Conservation (phyloP, 2,888 invertebrate species). For the Belgica antarctica region DNA sequence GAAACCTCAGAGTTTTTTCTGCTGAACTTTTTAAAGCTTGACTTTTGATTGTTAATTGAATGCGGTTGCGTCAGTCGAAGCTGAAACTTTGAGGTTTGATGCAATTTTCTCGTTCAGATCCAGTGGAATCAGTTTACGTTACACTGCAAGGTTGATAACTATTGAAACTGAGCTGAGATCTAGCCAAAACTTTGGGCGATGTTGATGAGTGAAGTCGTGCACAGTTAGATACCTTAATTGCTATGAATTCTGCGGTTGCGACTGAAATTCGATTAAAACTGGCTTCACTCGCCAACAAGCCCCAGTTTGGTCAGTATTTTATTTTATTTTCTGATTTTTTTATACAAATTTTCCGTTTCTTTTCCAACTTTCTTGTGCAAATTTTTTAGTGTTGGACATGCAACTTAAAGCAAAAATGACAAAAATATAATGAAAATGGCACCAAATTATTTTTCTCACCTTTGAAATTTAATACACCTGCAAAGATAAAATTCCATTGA, state of each 20-base stretch:
- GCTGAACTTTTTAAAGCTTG: too few species aligned
- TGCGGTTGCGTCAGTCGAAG: not conserved
- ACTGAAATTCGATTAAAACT: too few species aligned
- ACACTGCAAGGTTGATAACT: too few species aligned
- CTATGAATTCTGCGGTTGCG: too few species aligned
- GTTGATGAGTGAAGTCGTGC: too few species aligned
- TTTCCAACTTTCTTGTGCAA: slow-evolving; percentile 36
- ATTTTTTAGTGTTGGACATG: slow-evolving; percentile 37
- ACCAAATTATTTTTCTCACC: slow-evolving; percentile 20
- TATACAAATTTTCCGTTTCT: slow-evolving; percentile 34
- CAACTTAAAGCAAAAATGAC: slow-evolving; percentile 12
- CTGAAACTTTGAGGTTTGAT: slow-evolving; percentile 17
- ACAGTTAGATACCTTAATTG: too few species aligned
- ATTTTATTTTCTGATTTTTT: slow-evolving; percentile 5
- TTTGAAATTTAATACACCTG: not conserved
- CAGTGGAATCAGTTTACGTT: too few species aligned
- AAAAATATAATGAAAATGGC: slow-evolving; percentile 36
- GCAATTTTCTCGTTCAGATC: not conserved
- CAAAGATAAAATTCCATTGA: too few species aligned
- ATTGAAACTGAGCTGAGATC: too few species aligned
- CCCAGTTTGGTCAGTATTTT: not conserved
- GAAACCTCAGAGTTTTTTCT: not conserved
- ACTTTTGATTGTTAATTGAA: not conserved
- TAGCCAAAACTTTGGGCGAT: too few species aligned
- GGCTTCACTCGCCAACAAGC: too few species aligned